Evolutionary conservation across 2,797 vertebrate species (phyloP), one percentile per base, ranked within the genome.

Genomic region (Tauraco hartlaubi): DNA sequence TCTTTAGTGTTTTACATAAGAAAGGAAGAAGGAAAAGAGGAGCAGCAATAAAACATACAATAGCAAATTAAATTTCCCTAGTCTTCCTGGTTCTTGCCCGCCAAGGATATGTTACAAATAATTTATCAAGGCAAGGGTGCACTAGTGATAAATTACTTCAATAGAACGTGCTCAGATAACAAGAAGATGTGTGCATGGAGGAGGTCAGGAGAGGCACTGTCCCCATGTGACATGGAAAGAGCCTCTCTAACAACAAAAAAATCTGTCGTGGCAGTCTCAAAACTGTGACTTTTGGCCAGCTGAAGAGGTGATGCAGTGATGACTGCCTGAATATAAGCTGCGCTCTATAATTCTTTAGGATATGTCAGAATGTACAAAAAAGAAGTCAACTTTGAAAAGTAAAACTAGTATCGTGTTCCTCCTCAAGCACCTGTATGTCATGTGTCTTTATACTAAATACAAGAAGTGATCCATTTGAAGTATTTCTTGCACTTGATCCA

Each of bases 21-120:
- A 51, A 62, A 90, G 80, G 63, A 94, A 85, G 83, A 76, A 81
- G 73, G 66, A 91, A 94, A 75, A 85, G 54, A 80, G 20, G 16
- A 15, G 37, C 9, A 77, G 41, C 62, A 88, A 68, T 93, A 90
- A 92, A 91, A 77, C 15, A 48, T 15, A 17, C 39, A 90, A 59
- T 1, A 59, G 52, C 43, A 91, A 85, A 63, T 54, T 66, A 78
- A 87, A 66, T 31, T 59, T 74, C 39, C 48, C 18, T 37, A 15
- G 33, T 83, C 43, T 39, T 13, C 64, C 55, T 18, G 11, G 14
- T 26, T 92, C 59, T 56, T 90, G 43, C 4, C 64, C 58, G 75
- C 46, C 58, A 81, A 83, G 16, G 64, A 55, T 54, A 85, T 0
- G 1, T 72, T 52, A 67, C 21, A 66, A 88, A 54, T 15, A 74